Percentiles rank a stretch among this genome's conserved stretches.
Conservation (phyloP, 2,888 invertebrate genomes). For the Microctonus brassicae region DNA sequence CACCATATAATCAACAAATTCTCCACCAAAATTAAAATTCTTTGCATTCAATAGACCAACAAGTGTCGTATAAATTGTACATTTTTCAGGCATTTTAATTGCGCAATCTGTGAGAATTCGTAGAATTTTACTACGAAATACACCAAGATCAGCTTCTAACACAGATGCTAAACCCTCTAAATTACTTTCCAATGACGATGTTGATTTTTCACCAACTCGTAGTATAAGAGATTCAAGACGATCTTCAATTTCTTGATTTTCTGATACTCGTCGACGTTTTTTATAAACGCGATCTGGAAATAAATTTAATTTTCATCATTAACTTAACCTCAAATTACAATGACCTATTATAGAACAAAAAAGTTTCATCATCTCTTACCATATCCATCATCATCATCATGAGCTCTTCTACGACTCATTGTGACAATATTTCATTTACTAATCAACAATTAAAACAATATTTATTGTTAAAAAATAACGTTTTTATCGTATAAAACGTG, state of each 20-base stretch:
- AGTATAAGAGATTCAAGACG: conserved; percentile 93
- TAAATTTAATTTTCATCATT: conserved; percentile 19
- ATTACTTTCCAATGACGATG: conserved; percentile 95
- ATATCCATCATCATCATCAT: conserved; percentile 87
- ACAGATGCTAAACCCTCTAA: conserved; percentile 95
- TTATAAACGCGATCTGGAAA: conserved; percentile 82
- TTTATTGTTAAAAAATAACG: no score
- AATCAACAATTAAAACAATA: no score
- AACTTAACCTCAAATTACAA: conserved; percentile 20
- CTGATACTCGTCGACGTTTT: conserved; percentile 88
- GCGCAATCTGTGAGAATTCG: conserved; percentile 95
- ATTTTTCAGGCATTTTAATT: conserved; percentile 95
- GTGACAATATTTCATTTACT: no score
- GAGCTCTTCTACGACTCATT: conserved; percentile 85
- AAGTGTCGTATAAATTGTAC: conserved; percentile 96
- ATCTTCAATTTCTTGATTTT: conserved; percentile 96
- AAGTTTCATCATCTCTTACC: conserved; percentile 72
- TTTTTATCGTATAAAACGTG: no score
- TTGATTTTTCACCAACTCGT: conserved; percentile 96
- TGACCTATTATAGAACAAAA: conserved; percentile 37
- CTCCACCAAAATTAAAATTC: conserved; percentile 98
- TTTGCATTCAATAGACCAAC: conserved; percentile 98
- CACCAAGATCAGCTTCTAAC: conserved; percentile 92
- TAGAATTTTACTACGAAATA: conserved; percentile 92
- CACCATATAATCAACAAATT: conserved; percentile 96